phyloP scores from a whole-genome alignment of 2,888 invertebrate species.

The Cephus pulcher region DNA sequence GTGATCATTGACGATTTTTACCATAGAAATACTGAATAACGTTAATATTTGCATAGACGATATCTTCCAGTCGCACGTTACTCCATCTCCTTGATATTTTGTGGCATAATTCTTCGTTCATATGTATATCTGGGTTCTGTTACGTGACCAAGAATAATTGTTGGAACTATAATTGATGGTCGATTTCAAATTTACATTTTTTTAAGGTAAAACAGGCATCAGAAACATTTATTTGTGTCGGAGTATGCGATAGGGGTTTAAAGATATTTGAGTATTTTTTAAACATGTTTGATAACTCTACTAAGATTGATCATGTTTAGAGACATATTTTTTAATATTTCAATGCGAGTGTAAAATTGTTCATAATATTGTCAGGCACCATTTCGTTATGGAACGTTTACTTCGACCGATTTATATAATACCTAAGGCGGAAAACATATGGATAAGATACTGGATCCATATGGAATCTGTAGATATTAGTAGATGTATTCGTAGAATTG shows the following conservation, averaged over 20 bases:
- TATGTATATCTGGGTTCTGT: no score
- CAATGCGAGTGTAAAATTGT: background rate
- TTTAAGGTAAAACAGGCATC: no score
- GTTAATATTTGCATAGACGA: slow-evolving; percentile 31
- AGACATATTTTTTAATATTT: no score
- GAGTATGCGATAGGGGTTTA: no score
- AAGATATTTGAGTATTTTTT: no score
- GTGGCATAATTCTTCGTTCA: background rate
- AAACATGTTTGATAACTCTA: no score
- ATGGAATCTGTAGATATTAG: background rate
- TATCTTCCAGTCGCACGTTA: background rate
- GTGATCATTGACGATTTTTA: slow-evolving; percentile 22
- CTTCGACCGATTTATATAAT: background rate
- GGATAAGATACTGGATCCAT: background rate
- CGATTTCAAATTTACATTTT: no score
- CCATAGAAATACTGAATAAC: slow-evolving; percentile 25
- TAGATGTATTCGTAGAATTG: background rate
- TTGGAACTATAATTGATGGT: no score
- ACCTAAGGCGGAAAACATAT: background rate
- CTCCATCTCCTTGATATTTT: background rate
- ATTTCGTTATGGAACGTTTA: background rate
- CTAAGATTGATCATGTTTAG: no score
- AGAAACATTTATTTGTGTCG: no score
- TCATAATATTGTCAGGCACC: background rate
- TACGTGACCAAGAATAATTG: no score